These are phyloP conservation scores for Cataglyphis altisquamis DNA, from an alignment of 2,888 invertebrate species.

Conservation along the genomic window DNA sequence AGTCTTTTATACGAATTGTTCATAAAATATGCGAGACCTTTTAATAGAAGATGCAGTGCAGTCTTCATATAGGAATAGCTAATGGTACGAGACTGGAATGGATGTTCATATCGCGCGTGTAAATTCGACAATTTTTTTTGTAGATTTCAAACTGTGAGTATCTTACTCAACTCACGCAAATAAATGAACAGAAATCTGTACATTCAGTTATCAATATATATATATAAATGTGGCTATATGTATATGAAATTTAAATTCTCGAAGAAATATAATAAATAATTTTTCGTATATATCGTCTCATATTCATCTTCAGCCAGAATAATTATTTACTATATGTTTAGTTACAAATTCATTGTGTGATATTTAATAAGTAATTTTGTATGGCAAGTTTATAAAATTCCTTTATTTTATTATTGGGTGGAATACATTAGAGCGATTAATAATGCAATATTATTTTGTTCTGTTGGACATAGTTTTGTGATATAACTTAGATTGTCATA, in stretches of 20 bases:
- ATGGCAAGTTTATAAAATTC: slow-evolving; percentile 48
- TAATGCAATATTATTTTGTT: slow-evolving; percentile 38
- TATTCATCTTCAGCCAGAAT: neutral
- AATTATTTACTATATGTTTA: slow-evolving; percentile 1
- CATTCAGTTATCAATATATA: slow-evolving; percentile 60
- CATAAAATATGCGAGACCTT: slow-evolving; percentile 64
- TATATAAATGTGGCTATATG: slow-evolving; percentile 62
- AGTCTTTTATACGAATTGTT: slow-evolving; percentile 77
- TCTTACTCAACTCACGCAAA: slow-evolving; percentile 42
- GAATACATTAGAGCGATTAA: slow-evolving; percentile 58
- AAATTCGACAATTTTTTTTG: slow-evolving; percentile 53
- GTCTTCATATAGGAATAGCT: slow-evolving; percentile 49
- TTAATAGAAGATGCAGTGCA: slow-evolving; percentile 41
- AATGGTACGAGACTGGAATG: slow-evolving; percentile 43
- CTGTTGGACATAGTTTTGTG: slow-evolving; percentile 17
- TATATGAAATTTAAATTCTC: slow-evolving; percentile 66
- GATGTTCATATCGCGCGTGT: slow-evolving; percentile 31
- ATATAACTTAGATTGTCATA: slow-evolving; percentile 22
- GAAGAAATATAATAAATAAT: slow-evolving; percentile 79
- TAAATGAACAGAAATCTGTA: slow-evolving; percentile 52
- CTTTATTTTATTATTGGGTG: slow-evolving; percentile 64
- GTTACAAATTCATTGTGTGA: neutral
- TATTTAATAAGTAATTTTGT: slow-evolving; percentile 13
- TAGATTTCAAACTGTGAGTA: slow-evolving; percentile 37
- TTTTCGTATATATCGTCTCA: slow-evolving; percentile 73